Evolutionary conservation across 2,113 vertebrate species (phyloP).

Genomic region (Hydrolagus affinis): DNA sequence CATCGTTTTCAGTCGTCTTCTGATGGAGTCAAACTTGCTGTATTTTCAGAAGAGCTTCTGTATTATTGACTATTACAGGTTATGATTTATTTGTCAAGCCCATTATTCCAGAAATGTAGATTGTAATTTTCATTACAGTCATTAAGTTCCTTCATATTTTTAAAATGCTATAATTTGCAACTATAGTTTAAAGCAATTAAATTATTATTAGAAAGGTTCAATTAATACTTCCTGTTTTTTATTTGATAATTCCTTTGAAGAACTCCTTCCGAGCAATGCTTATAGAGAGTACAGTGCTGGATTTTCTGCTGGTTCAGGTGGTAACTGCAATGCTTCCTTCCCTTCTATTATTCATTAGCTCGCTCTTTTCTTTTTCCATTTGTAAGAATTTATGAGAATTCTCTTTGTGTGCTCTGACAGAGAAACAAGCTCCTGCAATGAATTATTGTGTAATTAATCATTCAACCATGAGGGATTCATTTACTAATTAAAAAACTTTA

Average conservation of each 20-base stretch:
- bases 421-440: slow-evolving; percentile 49
- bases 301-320: slow-evolving; percentile 27
- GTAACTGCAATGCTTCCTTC: neutral
- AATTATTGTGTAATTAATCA: slow-evolving; percentile 79
- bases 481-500: slow-evolving; percentile 87
- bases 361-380: slow-evolving; percentile 30
- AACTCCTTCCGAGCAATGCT: neutral
- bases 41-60: neutral
- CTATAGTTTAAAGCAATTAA: slow-evolving; percentile 29
- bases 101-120: slow-evolving; percentile 7
- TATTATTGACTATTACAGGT: slow-evolving; percentile 26
- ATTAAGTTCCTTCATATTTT: slow-evolving; percentile 9
- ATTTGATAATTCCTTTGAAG: slow-evolving; percentile 24
- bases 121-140: slow-evolving; percentile 19
- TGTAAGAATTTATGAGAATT: slow-evolving; percentile 33
- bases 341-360: slow-evolving; percentile 31
- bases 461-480: slow-evolving; percentile 73
- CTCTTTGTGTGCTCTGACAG: slow-evolving; percentile 38
- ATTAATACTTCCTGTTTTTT: slow-evolving; percentile 21
- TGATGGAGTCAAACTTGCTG: neutral
- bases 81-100: slow-evolving; percentile 31
- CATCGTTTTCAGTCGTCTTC: neutral
- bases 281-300: neutral
- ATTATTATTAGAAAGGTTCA: slow-evolving; percentile 25
- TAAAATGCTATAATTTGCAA: slow-evolving; percentile 30